Conservation (phyloP, 2,797 vertebrate species). For the Pempheris klunzingeri region DNA sequence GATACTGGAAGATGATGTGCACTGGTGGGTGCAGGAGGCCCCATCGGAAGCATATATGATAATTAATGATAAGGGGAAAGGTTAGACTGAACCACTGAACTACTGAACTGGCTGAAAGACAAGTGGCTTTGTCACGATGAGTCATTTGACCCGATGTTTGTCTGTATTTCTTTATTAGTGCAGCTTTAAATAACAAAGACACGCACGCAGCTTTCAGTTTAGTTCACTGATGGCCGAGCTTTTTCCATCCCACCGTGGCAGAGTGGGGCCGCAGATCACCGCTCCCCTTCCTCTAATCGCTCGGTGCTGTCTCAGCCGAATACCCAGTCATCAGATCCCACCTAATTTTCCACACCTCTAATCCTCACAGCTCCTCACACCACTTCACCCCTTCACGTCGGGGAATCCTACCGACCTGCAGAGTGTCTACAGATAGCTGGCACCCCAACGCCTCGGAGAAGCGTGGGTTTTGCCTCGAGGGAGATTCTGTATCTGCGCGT, state of each 20-base stretch:
- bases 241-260: constrained; percentile 24
- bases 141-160: no score
- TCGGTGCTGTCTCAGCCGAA: constrained; percentile 51
- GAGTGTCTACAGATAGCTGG: constrained; percentile 5
- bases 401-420: constrained; percentile 38
- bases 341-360: constrained; percentile 54
- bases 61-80: no score
- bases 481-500: constrained; percentile 7
- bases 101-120: no score
- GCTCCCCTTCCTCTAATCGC: constrained; percentile 22
- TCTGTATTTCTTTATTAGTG: not conserved
- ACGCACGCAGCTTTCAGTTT: constrained; percentile 1
- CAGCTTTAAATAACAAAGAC: not conserved
- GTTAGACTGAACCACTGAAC: no score
- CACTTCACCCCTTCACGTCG: not conserved
- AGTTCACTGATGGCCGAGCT: constrained; percentile 19
- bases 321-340: constrained; percentile 39
- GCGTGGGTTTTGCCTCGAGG: not conserved
- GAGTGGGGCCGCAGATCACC: constrained; percentile 15
- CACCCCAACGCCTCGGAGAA: not conserved
- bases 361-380: constrained; percentile 39
- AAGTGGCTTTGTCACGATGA: not conserved
- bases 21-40: no score
- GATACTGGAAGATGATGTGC: no score
- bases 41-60: no score